Evolutionary conservation across 2,888 invertebrate genomes (phyloP).

Genomic region (Synanthedon vespiformis): DNA sequence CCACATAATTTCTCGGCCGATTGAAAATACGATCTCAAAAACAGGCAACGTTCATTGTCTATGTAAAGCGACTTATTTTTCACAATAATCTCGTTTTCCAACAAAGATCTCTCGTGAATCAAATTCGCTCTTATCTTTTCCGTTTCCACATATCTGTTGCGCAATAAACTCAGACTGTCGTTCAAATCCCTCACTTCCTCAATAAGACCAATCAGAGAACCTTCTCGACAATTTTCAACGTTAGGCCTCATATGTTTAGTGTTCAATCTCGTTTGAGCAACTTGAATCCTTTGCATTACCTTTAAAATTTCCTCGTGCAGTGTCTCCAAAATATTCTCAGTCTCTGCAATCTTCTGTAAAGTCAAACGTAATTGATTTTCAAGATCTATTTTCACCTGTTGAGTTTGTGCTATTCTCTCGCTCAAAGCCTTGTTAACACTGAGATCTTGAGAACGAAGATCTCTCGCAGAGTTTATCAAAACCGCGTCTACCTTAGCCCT

Average conservation of each 20-base stretch:
- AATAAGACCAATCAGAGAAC: constrained; percentile 46
- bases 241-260: constrained; percentile 49
- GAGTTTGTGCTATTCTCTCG: constrained; percentile 79
- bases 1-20: constrained; percentile 61
- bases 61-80: constrained; percentile 53
- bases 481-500: constrained; percentile 79
- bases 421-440: constrained; percentile 80
- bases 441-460: constrained; percentile 85
- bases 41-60: constrained; percentile 52
- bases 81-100: constrained; percentile 58
- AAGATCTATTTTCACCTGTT: constrained; percentile 78
- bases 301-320: constrained; percentile 54
- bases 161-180: constrained; percentile 49
- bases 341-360: constrained; percentile 48
- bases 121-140: constrained; percentile 47
- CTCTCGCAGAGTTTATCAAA: constrained; percentile 80
- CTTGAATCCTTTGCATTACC: constrained; percentile 51
- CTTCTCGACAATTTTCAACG: constrained; percentile 59
- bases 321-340: constrained; percentile 51
- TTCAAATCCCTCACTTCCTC: constrained; percentile 58
- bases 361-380: constrained; percentile 75
- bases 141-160: constrained; percentile 44
- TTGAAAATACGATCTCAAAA: constrained; percentile 52
- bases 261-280: constrained; percentile 56
- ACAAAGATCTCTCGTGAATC: constrained; percentile 46